Evolutionary conservation across 2,113 vertebrate species (phyloP).

Genomic region (Lophius piscatorius): DNA sequence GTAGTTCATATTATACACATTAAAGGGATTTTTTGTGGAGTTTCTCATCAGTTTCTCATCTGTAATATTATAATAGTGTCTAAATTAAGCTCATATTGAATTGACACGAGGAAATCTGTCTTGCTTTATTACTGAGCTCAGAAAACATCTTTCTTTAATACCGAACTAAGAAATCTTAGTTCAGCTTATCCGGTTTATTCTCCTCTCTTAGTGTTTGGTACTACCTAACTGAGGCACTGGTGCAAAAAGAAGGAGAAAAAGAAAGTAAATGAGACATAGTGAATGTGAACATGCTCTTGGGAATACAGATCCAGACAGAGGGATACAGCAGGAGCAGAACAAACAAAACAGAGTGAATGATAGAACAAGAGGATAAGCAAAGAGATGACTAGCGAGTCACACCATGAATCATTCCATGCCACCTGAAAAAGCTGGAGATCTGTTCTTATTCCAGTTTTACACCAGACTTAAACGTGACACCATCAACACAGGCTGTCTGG

Average conservation of each 20-base stretch:
- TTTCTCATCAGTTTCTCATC: no score
- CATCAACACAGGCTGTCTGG: constrained; percentile 22
- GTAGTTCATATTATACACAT: no score
- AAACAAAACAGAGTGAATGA: constrained; percentile 30
- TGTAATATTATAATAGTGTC: no score
- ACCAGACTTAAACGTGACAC: no score
- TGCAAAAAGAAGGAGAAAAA: constrained; percentile 40
- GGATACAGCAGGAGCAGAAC: constrained; percentile 45
- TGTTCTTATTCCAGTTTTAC: constrained; percentile 30
- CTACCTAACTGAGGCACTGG: constrained; percentile 29
- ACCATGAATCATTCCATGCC: neutral
- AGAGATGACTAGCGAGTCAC: constrained; percentile 13
- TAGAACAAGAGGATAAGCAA: constrained; percentile 62
- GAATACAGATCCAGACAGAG: constrained; percentile 52
- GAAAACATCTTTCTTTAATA: constrained; percentile 10
- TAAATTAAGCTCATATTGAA: no score
- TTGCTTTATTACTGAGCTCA: no score
- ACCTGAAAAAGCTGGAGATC: constrained; percentile 50
- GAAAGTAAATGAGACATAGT: constrained; percentile 47
- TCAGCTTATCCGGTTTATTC: constrained; percentile 9
- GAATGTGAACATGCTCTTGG: constrained; percentile 45
- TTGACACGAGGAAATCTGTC: no score
- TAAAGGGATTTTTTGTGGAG: no score
- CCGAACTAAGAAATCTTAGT: constrained; percentile 4
- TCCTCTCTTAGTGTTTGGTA: constrained; percentile 25